Conservation (phyloP, 2,797 vertebrate species). For the Limosa lapponica region DNA sequence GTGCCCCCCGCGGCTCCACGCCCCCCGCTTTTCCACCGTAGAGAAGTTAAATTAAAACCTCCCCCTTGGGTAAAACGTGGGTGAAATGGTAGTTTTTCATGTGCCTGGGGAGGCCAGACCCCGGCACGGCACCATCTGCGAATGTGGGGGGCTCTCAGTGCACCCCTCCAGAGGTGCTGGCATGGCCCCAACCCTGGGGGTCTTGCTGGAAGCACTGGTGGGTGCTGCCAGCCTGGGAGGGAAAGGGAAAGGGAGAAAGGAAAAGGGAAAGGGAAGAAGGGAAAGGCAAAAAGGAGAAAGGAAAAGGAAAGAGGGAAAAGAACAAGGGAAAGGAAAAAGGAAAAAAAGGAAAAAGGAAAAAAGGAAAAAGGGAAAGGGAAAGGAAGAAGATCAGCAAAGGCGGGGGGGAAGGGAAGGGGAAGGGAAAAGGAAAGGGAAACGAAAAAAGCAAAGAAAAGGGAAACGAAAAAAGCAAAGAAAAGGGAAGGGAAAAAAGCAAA, state of each 20-base stretch:
- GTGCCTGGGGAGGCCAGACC: background rate
- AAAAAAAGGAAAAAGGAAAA: too few relatives aligned
- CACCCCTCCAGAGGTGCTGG: background rate
- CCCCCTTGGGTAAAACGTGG: background rate
- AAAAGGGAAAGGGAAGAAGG: too few relatives aligned
- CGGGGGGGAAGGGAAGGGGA: rapidly evolving
- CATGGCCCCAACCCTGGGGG: rapidly evolving
- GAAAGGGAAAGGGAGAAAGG: background rate
- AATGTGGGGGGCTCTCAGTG: rapidly evolving
- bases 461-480: rapidly evolving
- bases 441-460: rapidly evolving
- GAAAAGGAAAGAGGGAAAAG: too few relatives aligned
- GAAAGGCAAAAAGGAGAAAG: rapidly evolving
- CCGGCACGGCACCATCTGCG: rapidly evolving
- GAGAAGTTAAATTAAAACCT: background rate
- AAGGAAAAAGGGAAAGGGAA: rapidly evolving
- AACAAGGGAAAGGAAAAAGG: rapidly evolving
- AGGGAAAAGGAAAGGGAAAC: background rate
- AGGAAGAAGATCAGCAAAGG: too few relatives aligned
- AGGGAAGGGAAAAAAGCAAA: background rate
- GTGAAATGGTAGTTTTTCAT: background rate
- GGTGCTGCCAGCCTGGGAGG: background rate
- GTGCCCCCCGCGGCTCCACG: rapidly evolving
- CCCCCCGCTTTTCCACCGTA: rapidly evolving
- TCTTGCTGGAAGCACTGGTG: background rate